Percentiles rank a stretch among this genome's conserved stretches.
Conservation (phyloP, 2,797 vertebrate species). For the Sebastolobus altivelis region DNA sequence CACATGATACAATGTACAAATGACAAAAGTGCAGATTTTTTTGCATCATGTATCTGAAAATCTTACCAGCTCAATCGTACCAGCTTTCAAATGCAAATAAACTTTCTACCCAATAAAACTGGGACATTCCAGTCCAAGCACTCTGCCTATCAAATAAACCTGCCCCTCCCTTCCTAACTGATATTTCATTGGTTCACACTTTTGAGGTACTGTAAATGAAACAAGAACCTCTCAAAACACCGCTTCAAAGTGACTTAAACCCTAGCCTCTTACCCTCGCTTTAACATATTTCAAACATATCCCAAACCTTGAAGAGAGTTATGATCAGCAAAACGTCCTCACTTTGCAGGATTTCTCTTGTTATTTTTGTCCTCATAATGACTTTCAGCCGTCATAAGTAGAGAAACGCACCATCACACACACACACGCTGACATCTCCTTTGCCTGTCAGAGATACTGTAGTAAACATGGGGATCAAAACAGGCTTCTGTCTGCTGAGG, state of each 20-base stretch:
- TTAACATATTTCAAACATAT: not conserved
- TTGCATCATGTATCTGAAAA: not conserved
- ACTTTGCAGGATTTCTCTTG: not conserved
- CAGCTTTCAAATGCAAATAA: not conserved
- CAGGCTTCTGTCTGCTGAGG: conserved; percentile 23
- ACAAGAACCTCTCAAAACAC: not conserved
- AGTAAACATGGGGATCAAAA: conserved; percentile 44
- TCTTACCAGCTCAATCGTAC: not conserved
- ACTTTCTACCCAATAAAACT: not conserved
- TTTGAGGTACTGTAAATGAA: not conserved
- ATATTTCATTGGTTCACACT: not conserved
- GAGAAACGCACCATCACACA: conserved; percentile 2
- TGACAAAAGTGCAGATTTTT: not conserved
- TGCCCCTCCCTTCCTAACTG: not conserved
- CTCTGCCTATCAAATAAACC: not conserved
- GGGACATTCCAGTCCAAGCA: not conserved
- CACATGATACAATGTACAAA: not conserved
- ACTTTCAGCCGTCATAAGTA: not conserved
- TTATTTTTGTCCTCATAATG: not conserved
- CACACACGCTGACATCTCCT: conserved; percentile 7
- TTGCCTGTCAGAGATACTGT: conserved; percentile 30
- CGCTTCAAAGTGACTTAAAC: not conserved
- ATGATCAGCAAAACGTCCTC: not conserved
- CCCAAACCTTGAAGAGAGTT: not conserved
- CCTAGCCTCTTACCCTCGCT: not conserved